Evolutionary conservation across 2,797 vertebrate species (phyloP), one percentile per base, ranked within the genome.

Genomic region (Phrynocephalus vlangalii): DNA sequence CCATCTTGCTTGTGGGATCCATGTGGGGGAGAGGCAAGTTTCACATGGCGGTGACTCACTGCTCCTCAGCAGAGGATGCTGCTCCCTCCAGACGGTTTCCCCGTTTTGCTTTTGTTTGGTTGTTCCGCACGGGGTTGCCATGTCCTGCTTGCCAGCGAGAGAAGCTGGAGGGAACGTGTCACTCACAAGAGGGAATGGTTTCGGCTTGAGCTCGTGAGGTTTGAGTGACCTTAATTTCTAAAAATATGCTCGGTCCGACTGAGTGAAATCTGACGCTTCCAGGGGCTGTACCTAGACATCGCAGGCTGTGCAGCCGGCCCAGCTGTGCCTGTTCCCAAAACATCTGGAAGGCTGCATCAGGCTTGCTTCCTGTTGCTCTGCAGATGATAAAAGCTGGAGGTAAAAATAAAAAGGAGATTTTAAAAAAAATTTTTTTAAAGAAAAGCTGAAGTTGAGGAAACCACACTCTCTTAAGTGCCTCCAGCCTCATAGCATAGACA

Each of bases 281-380:
- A 73, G 70, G 68, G 82, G 4, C n/a, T 81, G 50, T 77, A 78
- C 67, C 82, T 78, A 66, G 78, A 87, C 78, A 78, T 72, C 89
- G n/a, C 82, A 52, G 72, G 52, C 71, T 33, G 6, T 33, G 50
- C 33, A 30, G 71, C 52, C 72, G 9, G 82, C 90, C 92, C 94
- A 94, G 93, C 93, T 95, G 93, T 81, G 93, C 91, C 92, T 73
- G 81, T 91, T 94, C 92, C 92, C 91, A 83, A 88, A 92, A 94
- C 93, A 95, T 94, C 93, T 95, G 94, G 83, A 81, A 79, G 91
- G 91, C 78, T 88, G 90, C 92, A 85, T 90, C 82, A 92, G 71
- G 80, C 92, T 91, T 88, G 87, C 91, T 96, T 96, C 94, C 94
- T 95, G 94, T 94, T 93, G 91, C 93, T 84, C 71, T 86, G 81